phyloP scores from a whole-genome alignment of 2,797 vertebrate genomes.

The Alauda arvensis region DNA sequence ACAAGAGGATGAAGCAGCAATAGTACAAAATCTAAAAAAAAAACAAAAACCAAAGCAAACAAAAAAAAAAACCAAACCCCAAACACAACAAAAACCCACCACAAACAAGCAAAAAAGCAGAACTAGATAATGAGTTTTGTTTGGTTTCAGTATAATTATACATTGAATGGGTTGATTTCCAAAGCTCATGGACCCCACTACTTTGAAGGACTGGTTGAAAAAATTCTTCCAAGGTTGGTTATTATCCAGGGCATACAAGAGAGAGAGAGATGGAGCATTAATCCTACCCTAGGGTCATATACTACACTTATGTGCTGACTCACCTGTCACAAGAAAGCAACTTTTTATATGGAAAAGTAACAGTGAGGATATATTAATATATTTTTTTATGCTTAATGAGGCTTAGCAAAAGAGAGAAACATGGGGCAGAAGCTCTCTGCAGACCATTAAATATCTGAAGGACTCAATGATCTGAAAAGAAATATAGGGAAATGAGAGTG shows the following conservation, averaged over 20 bases:
- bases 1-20: not conserved
- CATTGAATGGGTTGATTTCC: not conserved
- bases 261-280: not conserved
- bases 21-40: not conserved
- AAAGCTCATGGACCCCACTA: not conserved
- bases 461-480: not conserved
- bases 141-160: not conserved
- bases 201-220: not conserved
- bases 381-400: not conserved
- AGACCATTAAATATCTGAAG: not conserved
- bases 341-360: not conserved
- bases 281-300: not conserved
- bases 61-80: not conserved
- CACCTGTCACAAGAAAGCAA: not conserved
- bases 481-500: not conserved
- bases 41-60: not conserved
- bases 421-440: not conserved
- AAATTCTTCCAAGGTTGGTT: not conserved
- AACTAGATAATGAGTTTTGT: not conserved
- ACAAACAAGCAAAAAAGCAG: not conserved
- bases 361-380: not conserved
- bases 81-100: not conserved
- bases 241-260: not conserved
- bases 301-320: not conserved
- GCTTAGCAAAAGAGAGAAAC: not conserved